Evolutionary conservation across 2,888 invertebrate genomes (phyloP).

Genomic region (Scotopteryx bipunctaria): DNA sequence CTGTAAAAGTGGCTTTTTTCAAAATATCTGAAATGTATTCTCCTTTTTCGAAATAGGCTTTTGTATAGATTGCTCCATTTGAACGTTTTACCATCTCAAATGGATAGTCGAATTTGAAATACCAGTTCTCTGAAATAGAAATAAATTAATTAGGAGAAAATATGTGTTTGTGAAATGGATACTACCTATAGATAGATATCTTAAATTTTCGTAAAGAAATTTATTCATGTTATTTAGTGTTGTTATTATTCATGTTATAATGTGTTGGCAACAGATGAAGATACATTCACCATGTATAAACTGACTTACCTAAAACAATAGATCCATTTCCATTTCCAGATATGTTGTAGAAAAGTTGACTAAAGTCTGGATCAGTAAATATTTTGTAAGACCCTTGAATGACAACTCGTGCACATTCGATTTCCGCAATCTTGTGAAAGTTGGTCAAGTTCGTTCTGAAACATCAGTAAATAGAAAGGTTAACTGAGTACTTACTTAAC

Average conservation of each 20-base stretch:
- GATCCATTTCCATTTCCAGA: constrained; percentile 25
- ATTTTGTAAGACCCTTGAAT: constrained; percentile 24
- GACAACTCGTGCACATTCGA: constrained; percentile 24
- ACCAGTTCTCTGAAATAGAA: constrained; percentile 32
- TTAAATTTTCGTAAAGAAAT: too few relatives aligned
- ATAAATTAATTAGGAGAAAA: too few relatives aligned
- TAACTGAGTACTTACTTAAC: too few relatives aligned
- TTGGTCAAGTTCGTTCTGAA: constrained; percentile 24
- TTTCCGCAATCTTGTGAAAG: constrained; percentile 20
- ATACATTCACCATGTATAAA: too few relatives aligned
- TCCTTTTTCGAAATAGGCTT: constrained; percentile 21
- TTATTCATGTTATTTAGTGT: too few relatives aligned
- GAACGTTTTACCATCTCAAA: constrained; percentile 18
- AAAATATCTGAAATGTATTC: constrained; percentile 12
- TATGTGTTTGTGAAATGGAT: too few relatives aligned
- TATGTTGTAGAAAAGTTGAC: constrained; percentile 11
- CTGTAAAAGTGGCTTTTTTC: constrained; percentile 19
- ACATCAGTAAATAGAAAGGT: background rate
- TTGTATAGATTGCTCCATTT: constrained; percentile 25
- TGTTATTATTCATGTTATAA: too few relatives aligned
- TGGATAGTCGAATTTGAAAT: constrained; percentile 22
- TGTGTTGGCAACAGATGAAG: too few relatives aligned
- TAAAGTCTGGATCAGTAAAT: constrained; percentile 10
- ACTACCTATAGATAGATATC: too few relatives aligned
- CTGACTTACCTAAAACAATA: constrained; percentile 26